Evolutionary conservation across 2,113 vertebrate species (phyloP), one percentile per base, ranked within the genome.

Genomic region (Plestiodon gilberti): DNA sequence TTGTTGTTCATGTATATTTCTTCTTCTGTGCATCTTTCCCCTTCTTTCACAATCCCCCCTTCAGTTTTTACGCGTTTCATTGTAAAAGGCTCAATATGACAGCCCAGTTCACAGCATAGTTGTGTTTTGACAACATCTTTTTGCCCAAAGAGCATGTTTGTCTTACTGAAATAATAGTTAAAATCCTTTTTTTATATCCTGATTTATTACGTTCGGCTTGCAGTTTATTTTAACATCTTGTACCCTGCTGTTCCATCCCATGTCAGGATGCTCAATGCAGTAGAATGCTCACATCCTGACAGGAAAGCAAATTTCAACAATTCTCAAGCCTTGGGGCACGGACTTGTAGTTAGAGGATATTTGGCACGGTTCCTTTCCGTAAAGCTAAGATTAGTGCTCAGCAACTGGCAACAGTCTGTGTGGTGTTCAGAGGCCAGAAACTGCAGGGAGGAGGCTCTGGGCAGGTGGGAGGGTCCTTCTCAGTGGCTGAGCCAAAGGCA

Each of bases 321-420:
- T 75, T 48, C 73, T 28, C 40, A 5, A 52, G 40, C 73, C 25
- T 14, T 3, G 73, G 25, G 30, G 79, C 38, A 11, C 28, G 5
- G 3, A n/a, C 85, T 91, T 83, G 82, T n/a, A n/a, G n/a, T 82
- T 89, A 88, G 69, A 25, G 2, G 82, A 43, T 62, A 35, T 65
- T 88, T 35, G 74, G 57, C 86, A 65, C 35, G 20, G 9, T 73
- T 38, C 33, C 15, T 23, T 73, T 11, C 35, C 38, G 38, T 40
- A 38, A 73, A 89, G 89, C 87, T 82, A 33, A 94, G 91, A 84
- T 88, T 48, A 5, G 43, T 48, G 43, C 43, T 5, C 43, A 48
- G 43, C 4, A 5, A 4, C 43, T 48, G 43, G 43, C 43, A 48
- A 48, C 43, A 48, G 4, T 4, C 43, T 48, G 43, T 48, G 43